phyloP scores from a whole-genome alignment of 2,888 invertebrate species.

The Cacoxenus indagator region DNA sequence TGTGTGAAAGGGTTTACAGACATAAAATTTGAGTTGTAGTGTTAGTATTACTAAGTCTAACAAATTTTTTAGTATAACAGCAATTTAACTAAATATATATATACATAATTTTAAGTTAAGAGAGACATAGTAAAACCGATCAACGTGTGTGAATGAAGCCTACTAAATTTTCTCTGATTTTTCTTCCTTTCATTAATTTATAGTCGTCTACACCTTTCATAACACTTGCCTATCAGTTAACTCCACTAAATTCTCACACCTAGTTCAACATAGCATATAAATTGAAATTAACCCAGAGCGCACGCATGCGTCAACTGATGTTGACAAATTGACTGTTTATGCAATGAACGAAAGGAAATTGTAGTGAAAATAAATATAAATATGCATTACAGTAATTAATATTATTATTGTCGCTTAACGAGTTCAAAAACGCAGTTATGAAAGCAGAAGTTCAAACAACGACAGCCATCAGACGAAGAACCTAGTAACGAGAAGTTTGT shows the following conservation, averaged over 20 bases:
- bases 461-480: background rate
- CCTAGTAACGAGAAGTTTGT: background rate
- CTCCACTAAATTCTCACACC: constrained; percentile 1
- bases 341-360: constrained; percentile 34
- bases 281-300: constrained; percentile 36
- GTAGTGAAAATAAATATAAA: constrained; percentile 10
- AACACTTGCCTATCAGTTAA: background rate
- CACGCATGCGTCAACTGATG: constrained; percentile 29
- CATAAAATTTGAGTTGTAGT: too few relatives aligned
- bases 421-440: background rate
- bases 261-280: constrained; percentile 34
- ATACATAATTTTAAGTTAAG: too few relatives aligned
- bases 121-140: too few relatives aligned
- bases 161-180: too few relatives aligned
- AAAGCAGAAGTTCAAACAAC: background rate
- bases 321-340: constrained; percentile 58
- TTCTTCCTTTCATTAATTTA: too few relatives aligned
- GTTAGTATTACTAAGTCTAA: too few relatives aligned
- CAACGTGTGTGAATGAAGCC: too few relatives aligned
- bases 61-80: too few relatives aligned
- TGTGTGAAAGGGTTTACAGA: too few relatives aligned
- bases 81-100: too few relatives aligned
- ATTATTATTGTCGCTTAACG: constrained; percentile 4
- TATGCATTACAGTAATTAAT: constrained; percentile 16
- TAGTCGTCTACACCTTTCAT: too few relatives aligned